phyloP scores from a whole-genome alignment of 2,888 invertebrate genomes.

The Cacoxenus indagator region DNA sequence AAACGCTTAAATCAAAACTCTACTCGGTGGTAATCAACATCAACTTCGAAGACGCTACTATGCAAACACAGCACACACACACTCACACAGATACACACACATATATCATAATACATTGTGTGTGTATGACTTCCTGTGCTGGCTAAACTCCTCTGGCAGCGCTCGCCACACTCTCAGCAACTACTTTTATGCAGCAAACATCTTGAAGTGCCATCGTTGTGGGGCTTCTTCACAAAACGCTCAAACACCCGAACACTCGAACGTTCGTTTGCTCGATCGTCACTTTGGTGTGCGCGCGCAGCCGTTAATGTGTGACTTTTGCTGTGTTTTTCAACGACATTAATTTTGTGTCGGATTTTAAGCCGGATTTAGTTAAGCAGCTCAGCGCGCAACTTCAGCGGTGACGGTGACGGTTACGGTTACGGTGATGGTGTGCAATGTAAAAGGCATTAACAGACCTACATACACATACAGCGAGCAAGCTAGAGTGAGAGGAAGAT shows the following conservation, averaged over 20 bases:
- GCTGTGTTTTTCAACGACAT: slow-evolving; percentile 66
- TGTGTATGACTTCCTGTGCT: slow-evolving; percentile 52
- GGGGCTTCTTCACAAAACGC: not conserved
- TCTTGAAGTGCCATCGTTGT: not conserved
- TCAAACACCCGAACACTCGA: not conserved
- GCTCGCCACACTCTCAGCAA: slow-evolving; percentile 8
- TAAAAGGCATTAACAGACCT: slow-evolving; percentile 40
- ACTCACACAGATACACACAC: not conserved
- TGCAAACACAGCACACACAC: not conserved
- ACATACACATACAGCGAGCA: slow-evolving; percentile 1
- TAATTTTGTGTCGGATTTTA: slow-evolving; percentile 69
- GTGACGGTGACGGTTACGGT: slow-evolving; percentile 41
- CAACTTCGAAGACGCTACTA: slow-evolving; percentile 16
- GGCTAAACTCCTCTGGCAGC: not conserved
- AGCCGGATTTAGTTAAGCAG: slow-evolving; percentile 72
- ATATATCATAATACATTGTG: not conserved
- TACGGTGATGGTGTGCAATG: slow-evolving; percentile 33
- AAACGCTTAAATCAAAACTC: slow-evolving; percentile 21
- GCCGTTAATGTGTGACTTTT: slow-evolving; percentile 66
- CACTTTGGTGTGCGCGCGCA: slow-evolving; percentile 26
- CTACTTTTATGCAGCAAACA: not conserved
- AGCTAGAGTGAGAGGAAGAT: slow-evolving; percentile 20
- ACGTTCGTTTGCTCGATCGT: slow-evolving; percentile 5
- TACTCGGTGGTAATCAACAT: slow-evolving; percentile 43
- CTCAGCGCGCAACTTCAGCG: slow-evolving; percentile 66